Evolutionary conservation across 2,113 vertebrate genomes (phyloP).

Genomic region (Oryzias celebensis): DNA sequence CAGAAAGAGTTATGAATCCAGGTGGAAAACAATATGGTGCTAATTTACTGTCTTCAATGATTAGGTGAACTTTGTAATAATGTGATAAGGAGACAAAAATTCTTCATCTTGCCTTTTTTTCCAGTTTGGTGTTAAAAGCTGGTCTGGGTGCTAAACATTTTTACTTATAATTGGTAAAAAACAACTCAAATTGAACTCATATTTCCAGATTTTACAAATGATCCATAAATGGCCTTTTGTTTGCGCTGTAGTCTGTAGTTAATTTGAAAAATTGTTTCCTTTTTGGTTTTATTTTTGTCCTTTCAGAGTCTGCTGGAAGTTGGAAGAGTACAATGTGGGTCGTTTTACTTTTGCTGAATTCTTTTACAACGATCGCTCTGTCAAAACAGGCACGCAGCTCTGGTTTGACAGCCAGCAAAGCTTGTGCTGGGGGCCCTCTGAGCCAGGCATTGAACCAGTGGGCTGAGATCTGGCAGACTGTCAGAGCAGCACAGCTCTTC

Average conservation of each 20-base stretch:
- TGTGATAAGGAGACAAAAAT: too few species aligned
- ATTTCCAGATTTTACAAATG: background rate
- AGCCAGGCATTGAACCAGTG: constrained; percentile 57
- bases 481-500: constrained; percentile 28
- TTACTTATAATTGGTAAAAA: too few species aligned
- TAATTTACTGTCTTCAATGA: too few species aligned
- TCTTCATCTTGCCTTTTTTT: too few species aligned
- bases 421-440: constrained; percentile 37
- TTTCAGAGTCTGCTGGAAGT: constrained; percentile 14
- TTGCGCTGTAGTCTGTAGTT: background rate
- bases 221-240: too few species aligned
- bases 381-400: constrained; percentile 30
- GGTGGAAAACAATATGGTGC: background rate
- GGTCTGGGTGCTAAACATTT: too few species aligned
- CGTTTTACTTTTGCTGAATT: constrained; percentile 43
- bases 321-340: constrained; percentile 35
- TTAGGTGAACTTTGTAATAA: too few species aligned
- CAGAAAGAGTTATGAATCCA: background rate
- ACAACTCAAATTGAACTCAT: background rate
- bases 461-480: constrained; percentile 45
- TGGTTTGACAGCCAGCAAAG: constrained; percentile 53
- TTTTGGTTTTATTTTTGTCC: constrained; percentile 14
- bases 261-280: constrained; percentile 18
- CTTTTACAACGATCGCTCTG: constrained; percentile 47
- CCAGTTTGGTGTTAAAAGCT: too few species aligned